phyloP scores from a whole-genome alignment of 2,797 vertebrate genomes.

The Rousettus madagascariensis region DNA sequence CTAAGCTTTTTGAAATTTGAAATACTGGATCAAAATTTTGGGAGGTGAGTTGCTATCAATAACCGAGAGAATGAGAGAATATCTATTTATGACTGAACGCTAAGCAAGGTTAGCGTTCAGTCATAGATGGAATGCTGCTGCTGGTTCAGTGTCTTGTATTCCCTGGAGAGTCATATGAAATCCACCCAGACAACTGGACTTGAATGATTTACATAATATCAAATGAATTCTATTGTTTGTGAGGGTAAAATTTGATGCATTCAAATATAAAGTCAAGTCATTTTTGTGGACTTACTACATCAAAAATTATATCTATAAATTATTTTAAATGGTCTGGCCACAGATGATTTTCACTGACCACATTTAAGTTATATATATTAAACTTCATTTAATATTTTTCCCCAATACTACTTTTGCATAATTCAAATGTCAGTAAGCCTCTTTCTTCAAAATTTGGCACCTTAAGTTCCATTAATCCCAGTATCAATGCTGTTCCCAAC shows the following conservation, averaged over 20 bases:
- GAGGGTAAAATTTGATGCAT: not conserved
- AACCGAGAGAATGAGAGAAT: slow-evolving; percentile 23
- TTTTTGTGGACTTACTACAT: not conserved
- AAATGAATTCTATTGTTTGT: slow-evolving; percentile 64
- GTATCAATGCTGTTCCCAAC: not conserved
- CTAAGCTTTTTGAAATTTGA: not conserved
- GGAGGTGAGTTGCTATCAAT: slow-evolving; percentile 23
- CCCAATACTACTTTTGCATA: not conserved
- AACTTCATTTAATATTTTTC: slow-evolving; percentile 11
- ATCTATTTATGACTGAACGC: not conserved
- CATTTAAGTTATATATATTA: not conserved
- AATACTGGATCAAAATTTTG: slow-evolving; percentile 6
- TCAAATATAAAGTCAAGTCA: not conserved
- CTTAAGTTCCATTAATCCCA: not conserved
- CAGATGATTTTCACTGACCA: not conserved
- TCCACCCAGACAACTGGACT: slow-evolving; percentile 14
- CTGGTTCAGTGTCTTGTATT: slow-evolving; percentile 23
- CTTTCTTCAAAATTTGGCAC: not conserved
- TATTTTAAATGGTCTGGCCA: not conserved
- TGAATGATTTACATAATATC: slow-evolving; percentile 64
- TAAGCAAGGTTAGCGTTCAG: slow-evolving; percentile 57
- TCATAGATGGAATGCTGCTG: not conserved
- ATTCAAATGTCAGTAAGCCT: not conserved
- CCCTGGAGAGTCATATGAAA: slow-evolving; percentile 46
- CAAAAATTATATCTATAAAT: not conserved